A percentile compares a stretch with the other conserved stretches of the same genome.
phyloP scores from a whole-genome alignment of 1,140 invertebrate genomes.

The Cotesia vestalis region DNA sequence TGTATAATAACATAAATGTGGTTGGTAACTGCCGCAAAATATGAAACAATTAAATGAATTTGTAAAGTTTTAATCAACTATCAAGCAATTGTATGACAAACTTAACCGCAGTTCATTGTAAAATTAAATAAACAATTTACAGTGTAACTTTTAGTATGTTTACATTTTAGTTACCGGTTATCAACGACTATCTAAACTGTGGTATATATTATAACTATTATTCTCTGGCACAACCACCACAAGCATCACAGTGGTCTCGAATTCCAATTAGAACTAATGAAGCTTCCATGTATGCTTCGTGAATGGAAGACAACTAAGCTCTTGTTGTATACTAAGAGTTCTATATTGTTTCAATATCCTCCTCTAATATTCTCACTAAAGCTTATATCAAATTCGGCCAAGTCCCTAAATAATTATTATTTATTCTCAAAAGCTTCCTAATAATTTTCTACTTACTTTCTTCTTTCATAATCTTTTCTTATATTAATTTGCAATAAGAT shows the following conservation, averaged over 20 bases:
- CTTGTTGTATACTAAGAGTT: constrained; percentile 36
- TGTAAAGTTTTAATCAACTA: constrained; percentile 16
- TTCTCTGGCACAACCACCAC: constrained; percentile 41
- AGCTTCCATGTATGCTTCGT: constrained; percentile 31
- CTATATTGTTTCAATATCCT: constrained; percentile 35
- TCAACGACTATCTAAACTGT: constrained; percentile 35
- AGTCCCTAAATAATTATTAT: background rate
- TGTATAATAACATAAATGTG: too few relatives aligned
- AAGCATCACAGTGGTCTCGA: constrained; percentile 44
- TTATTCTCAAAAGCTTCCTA: background rate
- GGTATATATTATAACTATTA: constrained; percentile 41
- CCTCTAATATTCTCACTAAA: background rate
- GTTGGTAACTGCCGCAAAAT: too few relatives aligned
- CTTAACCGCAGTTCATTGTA: background rate
- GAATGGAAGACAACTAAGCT: constrained; percentile 17
- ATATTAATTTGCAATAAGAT: too few relatives aligned
- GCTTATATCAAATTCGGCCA: background rate
- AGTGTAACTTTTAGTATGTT: constrained; percentile 27
- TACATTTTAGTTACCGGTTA: constrained; percentile 34
- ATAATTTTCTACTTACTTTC: too few relatives aligned
- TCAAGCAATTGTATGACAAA: constrained; percentile 12
- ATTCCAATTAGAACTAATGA: constrained; percentile 55
- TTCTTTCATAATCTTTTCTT: too few relatives aligned
- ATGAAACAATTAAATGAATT: background rate
- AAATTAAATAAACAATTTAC: constrained; percentile 32